These are phyloP conservation scores for Leucosticte australis DNA, from an alignment of 2,113 vertebrate species.

Conservation along the genomic window DNA sequence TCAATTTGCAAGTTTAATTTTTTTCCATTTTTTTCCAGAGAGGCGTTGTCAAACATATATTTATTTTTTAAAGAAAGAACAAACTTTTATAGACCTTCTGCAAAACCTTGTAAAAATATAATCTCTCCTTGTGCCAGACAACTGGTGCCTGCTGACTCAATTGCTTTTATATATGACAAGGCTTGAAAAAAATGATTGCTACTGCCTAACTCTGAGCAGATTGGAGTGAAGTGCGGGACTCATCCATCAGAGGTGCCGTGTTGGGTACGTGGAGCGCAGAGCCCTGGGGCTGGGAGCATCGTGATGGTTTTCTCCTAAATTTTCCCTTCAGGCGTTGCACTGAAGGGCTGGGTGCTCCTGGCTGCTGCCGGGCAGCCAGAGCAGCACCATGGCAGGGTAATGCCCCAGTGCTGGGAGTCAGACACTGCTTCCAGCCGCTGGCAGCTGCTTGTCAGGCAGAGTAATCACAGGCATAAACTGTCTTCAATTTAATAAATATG, in stretches of 20 bases:
- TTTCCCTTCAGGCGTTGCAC: neutral
- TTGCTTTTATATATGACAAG: slow-evolving; percentile 76
- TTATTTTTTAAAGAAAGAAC: slow-evolving; percentile 60
- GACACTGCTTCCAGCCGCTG: neutral
- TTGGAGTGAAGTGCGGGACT: slow-evolving; percentile 62
- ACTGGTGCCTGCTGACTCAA: slow-evolving; percentile 74
- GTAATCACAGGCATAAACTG: neutral
- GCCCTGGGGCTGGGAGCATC: neutral
- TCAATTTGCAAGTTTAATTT: slow-evolving; percentile 56
- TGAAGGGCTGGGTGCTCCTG: neutral
- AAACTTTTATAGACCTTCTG: slow-evolving; percentile 72
- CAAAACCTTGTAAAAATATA: slow-evolving; percentile 68
- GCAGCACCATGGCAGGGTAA: neutral
- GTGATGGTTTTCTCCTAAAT: neutral
- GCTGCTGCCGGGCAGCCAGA: neutral
- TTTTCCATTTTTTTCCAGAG: neutral
- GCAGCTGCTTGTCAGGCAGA: neutral
- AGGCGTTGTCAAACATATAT: neutral
- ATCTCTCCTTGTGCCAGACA: slow-evolving; percentile 71
- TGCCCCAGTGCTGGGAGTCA: neutral
- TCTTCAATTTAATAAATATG: neutral
- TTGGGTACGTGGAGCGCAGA: neutral
- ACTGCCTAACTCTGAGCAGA: slow-evolving; percentile 58
- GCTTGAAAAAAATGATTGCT: slow-evolving; percentile 70
- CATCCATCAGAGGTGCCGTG: slow-evolving; percentile 68